Evolutionary conservation across 2,113 vertebrate species (phyloP).

Genomic region (Zosterops pallidus): DNA sequence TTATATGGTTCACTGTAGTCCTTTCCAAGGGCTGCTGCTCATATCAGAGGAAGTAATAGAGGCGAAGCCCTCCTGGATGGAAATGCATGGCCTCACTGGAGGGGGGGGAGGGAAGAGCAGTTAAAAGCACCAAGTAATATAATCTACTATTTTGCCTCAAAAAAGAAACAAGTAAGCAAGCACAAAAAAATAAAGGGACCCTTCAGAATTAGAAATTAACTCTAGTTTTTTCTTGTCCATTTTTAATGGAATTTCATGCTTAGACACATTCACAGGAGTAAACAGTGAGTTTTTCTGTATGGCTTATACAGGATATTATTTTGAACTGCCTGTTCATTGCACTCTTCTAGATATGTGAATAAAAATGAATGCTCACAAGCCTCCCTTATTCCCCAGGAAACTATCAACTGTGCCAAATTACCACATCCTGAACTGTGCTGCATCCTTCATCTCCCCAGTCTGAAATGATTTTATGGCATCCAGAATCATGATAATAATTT

Average conservation of each 20-base stretch:
- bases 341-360: not conserved
- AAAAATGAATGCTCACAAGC: not conserved
- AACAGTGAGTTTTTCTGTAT: not conserved
- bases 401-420: not conserved
- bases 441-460: not conserved
- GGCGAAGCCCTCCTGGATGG: not conserved
- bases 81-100: not conserved
- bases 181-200: not conserved
- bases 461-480: not conserved
- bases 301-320: not conserved
- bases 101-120: not conserved
- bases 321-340: not conserved
- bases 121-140: not conserved
- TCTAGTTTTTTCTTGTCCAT: not conserved
- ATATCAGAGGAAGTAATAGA: constrained; percentile 48
- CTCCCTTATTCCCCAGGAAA: not conserved
- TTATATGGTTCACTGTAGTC: constrained; percentile 43
- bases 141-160: not conserved
- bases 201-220: not conserved
- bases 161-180: not conserved
- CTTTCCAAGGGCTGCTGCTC: constrained; percentile 49
- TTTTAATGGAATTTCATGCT: not conserved
- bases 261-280: not conserved
- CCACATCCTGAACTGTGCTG: not conserved
- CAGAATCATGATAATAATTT: not conserved